Conservation (phyloP, 1,140 invertebrate species). For the Caenorhabditis briggsae region DNA sequence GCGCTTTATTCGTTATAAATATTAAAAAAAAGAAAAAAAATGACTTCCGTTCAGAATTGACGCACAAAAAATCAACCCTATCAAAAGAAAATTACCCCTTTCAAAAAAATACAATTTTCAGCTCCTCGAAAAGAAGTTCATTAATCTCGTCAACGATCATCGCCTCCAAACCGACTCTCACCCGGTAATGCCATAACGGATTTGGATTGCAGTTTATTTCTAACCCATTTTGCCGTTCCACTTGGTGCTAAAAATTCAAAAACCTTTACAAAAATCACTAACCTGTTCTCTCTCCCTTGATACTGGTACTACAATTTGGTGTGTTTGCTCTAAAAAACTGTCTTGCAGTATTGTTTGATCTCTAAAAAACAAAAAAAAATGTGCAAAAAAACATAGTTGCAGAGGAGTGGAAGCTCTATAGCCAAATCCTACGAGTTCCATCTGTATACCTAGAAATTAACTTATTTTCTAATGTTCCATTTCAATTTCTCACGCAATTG, state of each 20-base stretch:
- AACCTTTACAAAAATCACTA: conserved; percentile 1
- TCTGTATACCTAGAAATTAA: conserved; percentile 21
- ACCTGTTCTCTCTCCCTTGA: neutral
- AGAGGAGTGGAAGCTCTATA: conserved; percentile 47
- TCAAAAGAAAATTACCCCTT: neutral
- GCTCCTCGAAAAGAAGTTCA: conserved; percentile 57
- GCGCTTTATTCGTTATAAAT: too few species aligned
- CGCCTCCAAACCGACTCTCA: conserved; percentile 40
- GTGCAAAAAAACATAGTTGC: neutral
- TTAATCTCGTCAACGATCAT: conserved; percentile 46
- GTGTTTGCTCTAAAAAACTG: conserved; percentile 48
- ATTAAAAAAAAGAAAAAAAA: too few species aligned
- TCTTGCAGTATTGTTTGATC: conserved; percentile 46
- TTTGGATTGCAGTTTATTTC: neutral
- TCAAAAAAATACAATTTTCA: neutral
- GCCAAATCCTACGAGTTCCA: conserved; percentile 44
- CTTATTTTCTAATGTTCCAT: neutral
- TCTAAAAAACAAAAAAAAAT: neutral
- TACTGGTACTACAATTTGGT: conserved; percentile 40
- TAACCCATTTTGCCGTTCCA: neutral
- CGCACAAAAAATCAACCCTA: too few species aligned
- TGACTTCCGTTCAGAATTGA: too few species aligned
- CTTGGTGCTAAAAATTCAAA: neutral
- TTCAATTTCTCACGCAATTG: neutral
- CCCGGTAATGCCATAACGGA: conserved; percentile 40